These are phyloP conservation scores for Clavelina lepadiformis DNA, from an alignment of 23 tunicate genomes.

Conservation along the genomic window DNA sequence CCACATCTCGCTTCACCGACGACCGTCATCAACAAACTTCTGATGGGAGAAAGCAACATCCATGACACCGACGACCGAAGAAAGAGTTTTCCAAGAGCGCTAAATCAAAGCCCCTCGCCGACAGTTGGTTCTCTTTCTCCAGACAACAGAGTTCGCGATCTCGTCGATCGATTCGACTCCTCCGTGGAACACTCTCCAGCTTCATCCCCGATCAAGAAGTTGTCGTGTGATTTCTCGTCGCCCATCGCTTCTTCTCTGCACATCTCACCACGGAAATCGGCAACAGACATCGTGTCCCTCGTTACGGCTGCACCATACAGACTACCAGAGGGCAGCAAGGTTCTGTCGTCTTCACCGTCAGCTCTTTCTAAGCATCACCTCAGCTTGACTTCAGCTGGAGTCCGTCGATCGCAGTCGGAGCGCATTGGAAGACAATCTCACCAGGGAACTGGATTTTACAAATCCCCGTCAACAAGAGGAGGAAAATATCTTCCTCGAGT, in stretches of 20 bases:
- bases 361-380: neutral
- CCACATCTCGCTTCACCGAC: slow-evolving; percentile 2
- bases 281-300: neutral
- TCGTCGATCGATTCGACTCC: slow-evolving; percentile 6
- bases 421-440: slow-evolving; percentile 4
- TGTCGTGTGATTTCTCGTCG: neutral
- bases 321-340: slow-evolving; percentile 1
- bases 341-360: neutral
- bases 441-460: too few relatives aligned
- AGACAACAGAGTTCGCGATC: slow-evolving; percentile 9
- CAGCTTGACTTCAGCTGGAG: neutral
- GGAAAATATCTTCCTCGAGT: too few relatives aligned
- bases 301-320: slow-evolving; percentile 11
- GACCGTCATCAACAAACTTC: slow-evolving; percentile 16
- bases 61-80: neutral
- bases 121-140: neutral
- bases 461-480: too few relatives aligned
- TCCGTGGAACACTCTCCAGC: neutral
- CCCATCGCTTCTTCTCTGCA: neutral
- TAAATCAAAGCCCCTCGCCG: too few relatives aligned
- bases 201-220: neutral
- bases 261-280: neutral
- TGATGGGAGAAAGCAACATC: slow-evolving; percentile 13
- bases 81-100: too few relatives aligned
- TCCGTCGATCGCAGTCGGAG: slow-evolving; percentile 34